Percentiles rank a stretch among this genome's conserved stretches.
Conservation (phyloP, 2,113 vertebrate genomes). For the Carassius auratus region DNA sequence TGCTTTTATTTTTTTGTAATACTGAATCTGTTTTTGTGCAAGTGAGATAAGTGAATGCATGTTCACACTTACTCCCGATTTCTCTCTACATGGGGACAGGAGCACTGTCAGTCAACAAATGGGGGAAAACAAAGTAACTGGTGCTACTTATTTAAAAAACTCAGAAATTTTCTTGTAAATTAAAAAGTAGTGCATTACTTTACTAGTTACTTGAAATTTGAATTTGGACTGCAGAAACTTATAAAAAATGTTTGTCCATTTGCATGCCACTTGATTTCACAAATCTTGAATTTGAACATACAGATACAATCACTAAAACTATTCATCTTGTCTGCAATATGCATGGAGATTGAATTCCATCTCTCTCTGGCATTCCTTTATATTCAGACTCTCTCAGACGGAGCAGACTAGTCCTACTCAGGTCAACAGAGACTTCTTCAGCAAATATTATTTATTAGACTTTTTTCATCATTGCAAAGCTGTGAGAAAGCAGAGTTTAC, state of each 20-base stretch:
- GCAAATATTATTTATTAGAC: conserved; percentile 77
- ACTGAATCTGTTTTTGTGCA: no score
- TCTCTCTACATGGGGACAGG: no score
- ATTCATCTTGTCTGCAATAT: conserved; percentile 13
- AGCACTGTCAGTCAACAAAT: no score
- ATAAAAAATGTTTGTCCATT: background rate
- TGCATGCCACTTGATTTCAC: background rate
- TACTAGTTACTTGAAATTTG: no score
- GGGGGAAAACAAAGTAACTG: no score
- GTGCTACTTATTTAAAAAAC: no score
- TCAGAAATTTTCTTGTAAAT: no score
- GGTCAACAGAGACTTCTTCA: conserved; percentile 63
- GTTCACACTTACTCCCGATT: no score
- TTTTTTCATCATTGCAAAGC: conserved; percentile 74
- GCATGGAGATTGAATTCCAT: conserved; percentile 32
- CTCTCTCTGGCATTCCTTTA: background rate
- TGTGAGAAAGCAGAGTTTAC: conserved; percentile 69
- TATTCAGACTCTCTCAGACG: background rate
- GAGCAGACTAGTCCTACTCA: conserved; percentile 26
- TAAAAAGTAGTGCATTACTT: no score
- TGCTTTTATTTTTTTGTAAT: no score
- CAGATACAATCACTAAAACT: conserved; percentile 24
- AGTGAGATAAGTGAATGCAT: no score
- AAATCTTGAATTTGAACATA: background rate
- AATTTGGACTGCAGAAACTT: no score